A percentile compares a stretch with the other conserved stretches of the same genome.
Conservation (phyloP, 2,113 vertebrate species). For the Forbesichthys agassizii region DNA sequence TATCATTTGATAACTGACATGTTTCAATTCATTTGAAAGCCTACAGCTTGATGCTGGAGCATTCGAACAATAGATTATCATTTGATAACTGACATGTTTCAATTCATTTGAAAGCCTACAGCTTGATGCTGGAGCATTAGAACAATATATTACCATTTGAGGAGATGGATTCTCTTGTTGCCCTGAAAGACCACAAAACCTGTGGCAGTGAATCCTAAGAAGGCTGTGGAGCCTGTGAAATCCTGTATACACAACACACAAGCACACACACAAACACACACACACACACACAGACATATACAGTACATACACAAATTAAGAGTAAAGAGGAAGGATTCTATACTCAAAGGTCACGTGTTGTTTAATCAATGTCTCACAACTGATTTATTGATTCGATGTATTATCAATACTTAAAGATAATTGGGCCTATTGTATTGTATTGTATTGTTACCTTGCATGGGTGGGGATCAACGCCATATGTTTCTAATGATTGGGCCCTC, state of each 20-base stretch:
- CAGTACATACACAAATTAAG: constrained; percentile 2
- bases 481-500: constrained; percentile 92
- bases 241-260: constrained; percentile 76
- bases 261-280: constrained; percentile 12
- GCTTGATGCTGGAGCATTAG: background rate
- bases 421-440: too few relatives aligned
- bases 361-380: too few relatives aligned
- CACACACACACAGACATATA: constrained; percentile 14
- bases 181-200: constrained; percentile 99
- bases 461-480: constrained; percentile 96
- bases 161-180: constrained; percentile 95
- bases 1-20: constrained; percentile 85
- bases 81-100: too few relatives aligned
- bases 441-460: constrained; percentile 90
- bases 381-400: too few relatives aligned
- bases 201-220: constrained; percentile 94
- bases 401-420: too few relatives aligned
- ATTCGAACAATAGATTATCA: background rate
- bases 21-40: background rate
- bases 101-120: background rate
- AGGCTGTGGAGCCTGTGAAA: constrained; percentile 90
- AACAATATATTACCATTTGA: constrained; percentile 87
- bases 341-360: constrained; percentile 6
- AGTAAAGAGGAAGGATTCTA: constrained; percentile 12
- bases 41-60: background rate